Conservation (phyloP, 2,888 invertebrate genomes). For the Rhingia campestris region DNA sequence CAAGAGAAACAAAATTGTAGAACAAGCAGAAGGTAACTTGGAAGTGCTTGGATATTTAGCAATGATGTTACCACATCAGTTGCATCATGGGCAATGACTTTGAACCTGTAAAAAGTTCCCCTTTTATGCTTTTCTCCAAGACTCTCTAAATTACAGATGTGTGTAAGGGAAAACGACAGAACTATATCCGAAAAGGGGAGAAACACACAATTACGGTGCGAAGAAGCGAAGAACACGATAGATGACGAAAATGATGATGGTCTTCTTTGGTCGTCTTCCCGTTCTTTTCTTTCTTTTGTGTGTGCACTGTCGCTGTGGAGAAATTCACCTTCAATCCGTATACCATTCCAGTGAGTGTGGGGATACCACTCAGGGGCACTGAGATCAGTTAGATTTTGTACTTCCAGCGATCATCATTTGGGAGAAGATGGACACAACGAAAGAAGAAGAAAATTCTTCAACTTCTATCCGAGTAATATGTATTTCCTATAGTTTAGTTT, state of each 20-base stretch:
- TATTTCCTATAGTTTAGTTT: constrained; percentile 43
- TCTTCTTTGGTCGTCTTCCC: constrained; percentile 38
- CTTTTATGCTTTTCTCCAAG: constrained; percentile 83
- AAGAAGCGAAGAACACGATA: constrained; percentile 59
- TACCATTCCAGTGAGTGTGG: constrained; percentile 66
- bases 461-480: constrained; percentile 20
- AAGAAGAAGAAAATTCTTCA: constrained; percentile 53
- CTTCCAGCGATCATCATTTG: constrained; percentile 25
- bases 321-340: constrained; percentile 56
- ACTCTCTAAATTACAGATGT: constrained; percentile 76
- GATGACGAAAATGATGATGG: constrained; percentile 62
- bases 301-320: constrained; percentile 34
- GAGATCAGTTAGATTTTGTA: constrained; percentile 23
- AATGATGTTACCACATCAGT: constrained; percentile 83
- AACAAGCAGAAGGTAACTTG: constrained; percentile 56
- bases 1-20: constrained; percentile 36
- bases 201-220: constrained; percentile 57
- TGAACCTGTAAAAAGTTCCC: constrained; percentile 81
- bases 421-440: constrained; percentile 16
- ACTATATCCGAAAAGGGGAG: constrained; percentile 56
- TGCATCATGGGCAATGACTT: constrained; percentile 84
- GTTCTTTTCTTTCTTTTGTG: constrained; percentile 50
- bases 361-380: constrained; percentile 3
- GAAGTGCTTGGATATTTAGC: constrained; percentile 40
- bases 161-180: constrained; percentile 39